Evolutionary conservation across 2,113 vertebrate species (phyloP).

Genomic region (Nesoenas mayeri): DNA sequence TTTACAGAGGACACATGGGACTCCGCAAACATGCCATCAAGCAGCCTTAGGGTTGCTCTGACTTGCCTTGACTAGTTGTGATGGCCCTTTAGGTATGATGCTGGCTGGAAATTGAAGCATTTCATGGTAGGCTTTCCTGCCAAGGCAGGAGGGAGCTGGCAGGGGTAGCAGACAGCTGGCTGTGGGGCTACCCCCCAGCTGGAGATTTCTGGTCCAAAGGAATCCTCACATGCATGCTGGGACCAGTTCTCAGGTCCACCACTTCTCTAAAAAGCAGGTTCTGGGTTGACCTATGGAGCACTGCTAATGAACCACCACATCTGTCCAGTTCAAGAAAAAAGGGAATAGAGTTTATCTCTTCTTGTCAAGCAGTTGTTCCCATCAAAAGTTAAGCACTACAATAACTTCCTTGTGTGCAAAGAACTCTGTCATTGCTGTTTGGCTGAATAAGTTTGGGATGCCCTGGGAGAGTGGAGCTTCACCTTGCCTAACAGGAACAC

Average conservation of each 20-base stretch:
- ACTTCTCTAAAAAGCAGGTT: neutral
- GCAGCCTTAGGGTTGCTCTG: neutral
- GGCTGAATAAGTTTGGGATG: neutral
- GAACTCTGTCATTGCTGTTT: neutral
- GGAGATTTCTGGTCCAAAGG: neutral
- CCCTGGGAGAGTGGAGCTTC: neutral
- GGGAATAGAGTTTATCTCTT: neutral
- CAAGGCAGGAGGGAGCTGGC: neutral
- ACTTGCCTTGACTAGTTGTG: neutral
- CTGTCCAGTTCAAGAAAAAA: neutral
- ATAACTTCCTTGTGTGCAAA: neutral
- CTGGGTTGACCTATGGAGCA: neutral
- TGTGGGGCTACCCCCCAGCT: neutral
- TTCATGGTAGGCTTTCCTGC: neutral
- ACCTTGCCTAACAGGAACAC: neutral
- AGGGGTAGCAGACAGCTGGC: neutral
- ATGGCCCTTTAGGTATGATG: neutral
- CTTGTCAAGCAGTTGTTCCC: neutral
- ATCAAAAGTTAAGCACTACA: neutral
- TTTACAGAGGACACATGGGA: neutral
- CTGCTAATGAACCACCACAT: neutral
- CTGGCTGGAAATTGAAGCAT: constrained; percentile 29
- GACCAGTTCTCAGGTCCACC: neutral
- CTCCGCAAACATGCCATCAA: neutral
- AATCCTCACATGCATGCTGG: neutral